A percentile compares a stretch with the other conserved stretches of the same genome.
phyloP scores from a whole-genome alignment of 2,797 vertebrate genomes.

The Fundulus diaphanus region DNA sequence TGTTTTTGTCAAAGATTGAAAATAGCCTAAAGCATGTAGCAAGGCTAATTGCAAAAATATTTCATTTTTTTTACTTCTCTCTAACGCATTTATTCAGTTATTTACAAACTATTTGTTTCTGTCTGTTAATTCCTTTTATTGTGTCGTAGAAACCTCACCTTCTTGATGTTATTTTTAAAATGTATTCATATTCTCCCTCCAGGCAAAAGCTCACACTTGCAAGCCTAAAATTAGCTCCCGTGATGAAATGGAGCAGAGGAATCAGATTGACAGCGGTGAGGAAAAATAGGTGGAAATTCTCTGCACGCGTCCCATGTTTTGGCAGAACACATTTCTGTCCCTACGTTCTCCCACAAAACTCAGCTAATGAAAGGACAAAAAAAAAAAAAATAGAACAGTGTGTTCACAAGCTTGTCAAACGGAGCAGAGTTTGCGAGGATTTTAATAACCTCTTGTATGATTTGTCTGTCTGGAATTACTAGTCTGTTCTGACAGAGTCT shows the following conservation, averaged over 20 bases:
- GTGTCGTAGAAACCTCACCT: background rate
- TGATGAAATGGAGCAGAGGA: conserved; percentile 4
- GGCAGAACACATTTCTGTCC: conserved; percentile 7
- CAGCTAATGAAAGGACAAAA: conserved; percentile 22
- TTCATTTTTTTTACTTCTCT: background rate
- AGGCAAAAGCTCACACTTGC: conserved; percentile 9
- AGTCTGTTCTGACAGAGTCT: conserved; percentile 33
- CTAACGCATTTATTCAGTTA: background rate
- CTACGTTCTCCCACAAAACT: conserved; percentile 13
- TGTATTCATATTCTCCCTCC: background rate
- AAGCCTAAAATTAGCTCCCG: conserved; percentile 5
- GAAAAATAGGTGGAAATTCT: conserved; percentile 2
- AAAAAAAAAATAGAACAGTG: conserved; percentile 7
- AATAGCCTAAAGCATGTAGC: background rate
- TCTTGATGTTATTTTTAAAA: background rate
- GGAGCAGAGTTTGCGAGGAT: conserved; percentile 31
- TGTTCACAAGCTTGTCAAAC: conserved; percentile 43
- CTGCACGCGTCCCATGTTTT: background rate
- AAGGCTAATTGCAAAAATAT: background rate
- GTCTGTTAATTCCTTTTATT: background rate
- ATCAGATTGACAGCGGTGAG: background rate
- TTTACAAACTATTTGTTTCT: background rate
- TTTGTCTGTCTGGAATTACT: conserved; percentile 40
- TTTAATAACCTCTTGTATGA: conserved; percentile 27
- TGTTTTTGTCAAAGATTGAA: background rate